Conservation (phyloP, 2,113 vertebrate species). For the Cryptomyrus ogoouensis region DNA sequence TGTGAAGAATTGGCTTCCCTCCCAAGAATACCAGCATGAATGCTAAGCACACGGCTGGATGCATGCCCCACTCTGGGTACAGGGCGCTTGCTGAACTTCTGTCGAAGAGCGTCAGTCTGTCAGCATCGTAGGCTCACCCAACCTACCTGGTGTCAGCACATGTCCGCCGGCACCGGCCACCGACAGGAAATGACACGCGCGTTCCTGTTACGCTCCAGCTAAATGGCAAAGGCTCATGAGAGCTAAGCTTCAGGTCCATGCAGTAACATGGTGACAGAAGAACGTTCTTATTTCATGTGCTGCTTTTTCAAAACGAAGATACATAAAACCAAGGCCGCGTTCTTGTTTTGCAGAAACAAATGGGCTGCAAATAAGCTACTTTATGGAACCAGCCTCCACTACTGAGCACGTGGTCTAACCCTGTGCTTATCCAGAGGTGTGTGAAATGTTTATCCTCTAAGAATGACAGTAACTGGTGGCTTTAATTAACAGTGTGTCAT, state of each 20-base stretch:
- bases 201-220: neutral
- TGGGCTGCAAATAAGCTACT: neutral
- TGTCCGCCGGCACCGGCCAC: neutral
- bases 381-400: neutral
- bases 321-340: neutral
- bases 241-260: neutral
- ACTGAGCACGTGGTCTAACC: neutral
- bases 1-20: neutral
- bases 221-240: neutral
- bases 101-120: neutral
- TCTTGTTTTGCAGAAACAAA: neutral
- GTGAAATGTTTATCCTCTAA: conserved; percentile 37
- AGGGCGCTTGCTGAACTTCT: neutral
- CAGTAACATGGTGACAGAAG: neutral
- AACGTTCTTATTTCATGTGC: neutral
- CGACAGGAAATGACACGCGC: neutral
- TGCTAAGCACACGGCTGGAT: neutral
- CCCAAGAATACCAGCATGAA: neutral
- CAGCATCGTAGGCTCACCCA: neutral
- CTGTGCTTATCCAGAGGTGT: conserved; percentile 24
- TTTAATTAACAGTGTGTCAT: conserved; percentile 50
- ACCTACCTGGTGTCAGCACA: neutral
- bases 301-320: neutral
- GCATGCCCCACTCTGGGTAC: neutral
- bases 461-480: conserved; percentile 42